phyloP scores from a whole-genome alignment of 2,888 invertebrate genomes.

The Falcaria lacertinaria region DNA sequence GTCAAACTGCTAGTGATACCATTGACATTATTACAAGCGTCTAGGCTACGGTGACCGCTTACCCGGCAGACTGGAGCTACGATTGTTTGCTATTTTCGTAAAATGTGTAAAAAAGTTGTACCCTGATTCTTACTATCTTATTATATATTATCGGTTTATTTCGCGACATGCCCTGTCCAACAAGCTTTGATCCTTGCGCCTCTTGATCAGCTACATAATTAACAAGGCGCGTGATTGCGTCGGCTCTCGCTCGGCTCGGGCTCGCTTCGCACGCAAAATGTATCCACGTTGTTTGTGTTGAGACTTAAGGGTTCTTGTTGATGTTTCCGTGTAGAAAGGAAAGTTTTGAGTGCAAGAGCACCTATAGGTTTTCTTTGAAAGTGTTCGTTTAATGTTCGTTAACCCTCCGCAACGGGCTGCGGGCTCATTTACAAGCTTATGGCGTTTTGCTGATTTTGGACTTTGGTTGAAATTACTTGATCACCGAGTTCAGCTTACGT shows the following conservation, averaged over 20 bases:
- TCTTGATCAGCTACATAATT: slow-evolving; percentile 27
- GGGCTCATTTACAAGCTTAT: no score
- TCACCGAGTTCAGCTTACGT: no score
- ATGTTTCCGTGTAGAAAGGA: neutral
- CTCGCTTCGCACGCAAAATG: neutral
- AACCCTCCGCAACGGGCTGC: no score
- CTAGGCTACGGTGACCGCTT: no score
- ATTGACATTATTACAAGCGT: no score
- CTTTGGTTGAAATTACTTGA: no score
- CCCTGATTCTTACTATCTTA: neutral
- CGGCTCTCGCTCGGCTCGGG: slow-evolving; percentile 21
- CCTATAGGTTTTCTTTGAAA: neutral
- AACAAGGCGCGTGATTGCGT: slow-evolving; percentile 23
- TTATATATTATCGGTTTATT: neutral
- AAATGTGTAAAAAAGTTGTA: neutral
- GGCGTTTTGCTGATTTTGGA: no score
- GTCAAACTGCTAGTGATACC: no score
- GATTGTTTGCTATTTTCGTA: no score
- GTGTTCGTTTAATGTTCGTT: no score
- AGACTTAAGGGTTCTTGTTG: neutral
- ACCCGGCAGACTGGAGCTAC: no score
- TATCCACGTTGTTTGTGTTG: neutral
- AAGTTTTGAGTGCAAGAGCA: neutral
- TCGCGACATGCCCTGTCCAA: neutral
- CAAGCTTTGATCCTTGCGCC: neutral